Percentiles rank a stretch among this genome's conserved stretches.
Conservation (phyloP, 2,113 vertebrate genomes). For the Phrynocephalus versicolor region DNA sequence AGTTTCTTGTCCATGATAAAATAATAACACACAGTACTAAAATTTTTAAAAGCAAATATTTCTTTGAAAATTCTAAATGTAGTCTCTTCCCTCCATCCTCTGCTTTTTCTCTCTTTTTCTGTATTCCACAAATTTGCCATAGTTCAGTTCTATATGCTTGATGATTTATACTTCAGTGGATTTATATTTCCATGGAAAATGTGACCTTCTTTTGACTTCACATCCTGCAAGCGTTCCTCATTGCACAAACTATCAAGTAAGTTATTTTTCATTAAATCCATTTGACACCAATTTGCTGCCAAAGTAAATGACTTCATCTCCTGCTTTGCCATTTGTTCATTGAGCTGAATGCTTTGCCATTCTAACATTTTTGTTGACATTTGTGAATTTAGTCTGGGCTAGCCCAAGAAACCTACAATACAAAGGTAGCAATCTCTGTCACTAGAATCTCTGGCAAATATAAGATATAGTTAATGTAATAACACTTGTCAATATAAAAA, state of each 20-base stretch:
- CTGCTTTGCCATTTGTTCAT: neutral
- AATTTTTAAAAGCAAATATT: neutral
- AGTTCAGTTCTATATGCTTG: neutral
- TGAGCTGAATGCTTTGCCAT: neutral
- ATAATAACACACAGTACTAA: too few species aligned
- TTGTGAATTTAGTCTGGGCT: neutral
- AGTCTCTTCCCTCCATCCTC: neutral
- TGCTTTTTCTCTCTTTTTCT: neutral
- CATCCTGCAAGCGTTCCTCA: neutral
- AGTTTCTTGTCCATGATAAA: too few species aligned
- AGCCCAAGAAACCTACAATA: neutral
- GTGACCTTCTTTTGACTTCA: neutral
- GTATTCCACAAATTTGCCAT: neutral
- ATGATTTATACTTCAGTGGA: neutral
- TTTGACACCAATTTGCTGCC: neutral
- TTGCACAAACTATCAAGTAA: neutral
- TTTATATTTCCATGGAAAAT: neutral
- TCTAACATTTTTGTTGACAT: neutral
- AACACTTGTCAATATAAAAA: neutral
- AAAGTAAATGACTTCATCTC: neutral
- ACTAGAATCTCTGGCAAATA: neutral
- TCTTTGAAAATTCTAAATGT: neutral
- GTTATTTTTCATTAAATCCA: neutral
- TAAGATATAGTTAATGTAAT: neutral
- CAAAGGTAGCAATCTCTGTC: neutral